Base-by-base conservation (phyloP, 2,888 invertebrate genomes). In the Falcaria lacertinaria region DNA sequence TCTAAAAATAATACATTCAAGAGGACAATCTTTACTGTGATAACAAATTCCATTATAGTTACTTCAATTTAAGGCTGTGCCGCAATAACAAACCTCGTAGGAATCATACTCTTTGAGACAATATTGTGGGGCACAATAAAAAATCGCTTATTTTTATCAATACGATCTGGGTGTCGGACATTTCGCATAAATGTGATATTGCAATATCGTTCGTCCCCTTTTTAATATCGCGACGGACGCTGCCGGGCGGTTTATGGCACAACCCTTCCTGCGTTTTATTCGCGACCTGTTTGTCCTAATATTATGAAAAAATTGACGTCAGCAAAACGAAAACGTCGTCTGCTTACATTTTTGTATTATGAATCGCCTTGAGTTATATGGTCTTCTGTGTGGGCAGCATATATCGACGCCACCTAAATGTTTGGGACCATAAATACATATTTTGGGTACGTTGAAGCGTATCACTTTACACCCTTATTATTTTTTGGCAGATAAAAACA, bases 161-260 rank as follows among this genome's bases (percentile, higher is more conserved):
- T 87, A 85, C 83, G 85, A 88, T 89, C 88, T 87, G 83, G 76
- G 80, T 85, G 88, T 86, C 70, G 86, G 87, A 87, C 88, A 88
- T 87, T 88, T 87, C 87, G 82, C 85, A 89, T 88, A 88, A 88
- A 89, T 87, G 89, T 88, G 88, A 89, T 87, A 88, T 88, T 86
- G 88, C 88, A 89, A 89, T 88, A 87, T 83, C 88, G 83, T 81
- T 80, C 80, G 87, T 83, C 88, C 88, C 88, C 82, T 88, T 88
- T 89, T 89, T 89, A 89, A 89, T 89, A 89, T 89, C 82, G 80
- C 86, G 80, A 78, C 85, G 87, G 88, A 82, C 84, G 82, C 78
- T 74, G 74, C 78, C 73, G 84, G 81, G 69, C 86, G 87, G 84
- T 89, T 89, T 89, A 88, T 86, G 82, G 79, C 88, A 72, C 83